phyloP scores from a whole-genome alignment of 2,888 invertebrate genomes.

The Flexamia atlantica region DNA sequence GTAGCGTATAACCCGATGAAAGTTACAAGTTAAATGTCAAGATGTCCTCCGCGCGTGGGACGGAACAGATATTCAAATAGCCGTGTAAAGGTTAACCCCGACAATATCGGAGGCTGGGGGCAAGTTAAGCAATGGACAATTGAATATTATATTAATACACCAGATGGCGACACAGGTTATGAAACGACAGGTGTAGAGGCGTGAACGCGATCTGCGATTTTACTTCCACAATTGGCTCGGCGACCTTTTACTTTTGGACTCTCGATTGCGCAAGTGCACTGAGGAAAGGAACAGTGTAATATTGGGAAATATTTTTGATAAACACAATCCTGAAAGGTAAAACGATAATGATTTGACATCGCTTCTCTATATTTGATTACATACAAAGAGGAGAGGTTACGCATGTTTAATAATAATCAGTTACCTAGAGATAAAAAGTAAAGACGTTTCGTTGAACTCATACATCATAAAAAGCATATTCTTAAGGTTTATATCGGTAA shows the following conservation, averaged over 20 bases:
- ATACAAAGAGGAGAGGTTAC: too few species aligned
- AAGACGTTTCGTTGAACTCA: too few species aligned
- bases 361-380: too few species aligned
- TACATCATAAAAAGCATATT: too few species aligned
- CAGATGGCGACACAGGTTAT: neutral
- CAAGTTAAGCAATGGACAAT: constrained; percentile 33
- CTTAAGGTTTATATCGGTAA: too few species aligned
- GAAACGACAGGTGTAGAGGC: constrained; percentile 15
- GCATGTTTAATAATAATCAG: too few species aligned
- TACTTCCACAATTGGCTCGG: neutral
- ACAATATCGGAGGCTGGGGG: constrained; percentile 27
- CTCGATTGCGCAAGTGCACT: too few species aligned
- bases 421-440: too few species aligned
- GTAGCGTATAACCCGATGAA: neutral
- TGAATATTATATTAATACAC: constrained; percentile 55
- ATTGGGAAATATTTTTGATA: too few species aligned
- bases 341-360: too few species aligned
- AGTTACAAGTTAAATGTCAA: constrained; percentile 26
- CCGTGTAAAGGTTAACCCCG: constrained; percentile 10
- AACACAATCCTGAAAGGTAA: too few species aligned
- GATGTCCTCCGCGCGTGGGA: neutral
- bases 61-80: constrained; percentile 34
- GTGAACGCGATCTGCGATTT: neutral
- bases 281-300: too few species aligned
- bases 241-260: neutral